Evolutionary conservation across 2,113 vertebrate genomes (phyloP).

Genomic region (Chitala chitala): DNA sequence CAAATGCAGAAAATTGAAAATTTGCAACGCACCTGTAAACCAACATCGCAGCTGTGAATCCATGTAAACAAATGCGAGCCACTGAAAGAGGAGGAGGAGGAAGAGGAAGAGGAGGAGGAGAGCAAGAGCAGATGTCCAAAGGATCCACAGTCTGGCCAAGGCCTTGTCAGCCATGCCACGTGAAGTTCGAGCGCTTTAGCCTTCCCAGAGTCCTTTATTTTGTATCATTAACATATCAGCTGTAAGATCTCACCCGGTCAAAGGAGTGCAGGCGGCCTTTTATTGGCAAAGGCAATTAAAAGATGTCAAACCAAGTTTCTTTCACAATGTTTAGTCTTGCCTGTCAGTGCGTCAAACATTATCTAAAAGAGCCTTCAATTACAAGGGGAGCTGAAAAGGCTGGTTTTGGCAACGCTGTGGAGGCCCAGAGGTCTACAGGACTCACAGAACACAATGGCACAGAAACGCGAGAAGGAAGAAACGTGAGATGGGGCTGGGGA

Average conservation of each 20-base stretch:
- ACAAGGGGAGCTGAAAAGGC: conserved; percentile 57
- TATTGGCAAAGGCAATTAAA: conserved; percentile 67
- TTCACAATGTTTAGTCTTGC: conserved; percentile 57
- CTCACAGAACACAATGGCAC: conserved; percentile 55
- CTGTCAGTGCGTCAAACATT: conserved; percentile 68
- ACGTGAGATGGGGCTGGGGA: conserved; percentile 24
- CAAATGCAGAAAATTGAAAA: too few species aligned
- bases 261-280: conserved; percentile 49
- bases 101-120: background rate
- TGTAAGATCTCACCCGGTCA: conserved; percentile 46
- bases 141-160: background rate
- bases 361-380: conserved; percentile 75
- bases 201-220: conserved; percentile 53
- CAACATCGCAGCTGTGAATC: background rate
- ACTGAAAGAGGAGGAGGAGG: background rate
- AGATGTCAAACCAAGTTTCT: conserved; percentile 76
- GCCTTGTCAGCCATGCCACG: background rate
- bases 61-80: too few species aligned
- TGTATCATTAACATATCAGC: conserved; percentile 55
- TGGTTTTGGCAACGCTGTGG: conserved; percentile 53
- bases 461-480: conserved; percentile 63
- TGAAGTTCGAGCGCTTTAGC: conserved; percentile 18
- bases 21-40: background rate
- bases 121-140: background rate
- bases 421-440: conserved; percentile 38